A percentile compares a stretch with the other conserved stretches of the same genome.
Conservation (phyloP, 2,797 vertebrate species). For the Gallinago solitaria region DNA sequence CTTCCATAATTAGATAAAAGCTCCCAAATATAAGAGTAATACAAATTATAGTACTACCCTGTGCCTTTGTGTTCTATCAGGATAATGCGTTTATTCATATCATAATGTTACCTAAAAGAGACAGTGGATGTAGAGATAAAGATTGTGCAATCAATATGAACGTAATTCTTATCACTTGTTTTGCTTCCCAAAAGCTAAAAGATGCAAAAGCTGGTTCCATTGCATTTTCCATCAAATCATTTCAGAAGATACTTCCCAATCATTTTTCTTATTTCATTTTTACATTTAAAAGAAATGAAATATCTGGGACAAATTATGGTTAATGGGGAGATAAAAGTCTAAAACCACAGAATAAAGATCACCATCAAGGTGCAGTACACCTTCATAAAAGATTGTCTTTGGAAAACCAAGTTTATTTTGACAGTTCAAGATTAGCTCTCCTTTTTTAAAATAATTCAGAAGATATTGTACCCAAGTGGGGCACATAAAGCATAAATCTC, state of each 20-base stretch:
- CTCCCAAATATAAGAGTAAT: background rate
- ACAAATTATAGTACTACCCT: background rate
- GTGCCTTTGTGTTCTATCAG: background rate
- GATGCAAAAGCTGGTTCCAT: background rate
- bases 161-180: background rate
- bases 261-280: background rate
- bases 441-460: background rate
- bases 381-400: background rate
- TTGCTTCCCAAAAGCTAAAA: background rate
- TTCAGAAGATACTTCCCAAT: background rate
- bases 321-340: background rate
- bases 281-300: background rate
- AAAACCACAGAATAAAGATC: background rate
- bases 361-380: background rate
- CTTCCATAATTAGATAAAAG: constrained; percentile 1
- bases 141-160: background rate
- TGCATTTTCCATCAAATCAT: background rate
- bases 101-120: background rate
- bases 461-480: background rate
- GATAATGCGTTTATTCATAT: background rate
- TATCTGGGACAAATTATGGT: background rate
- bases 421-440: background rate
- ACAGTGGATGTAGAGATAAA: background rate
- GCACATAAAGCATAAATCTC: background rate
- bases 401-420: constrained; percentile 37